Conservation (phyloP, 2,113 vertebrate species). For the Rostratula benghalensis region DNA sequence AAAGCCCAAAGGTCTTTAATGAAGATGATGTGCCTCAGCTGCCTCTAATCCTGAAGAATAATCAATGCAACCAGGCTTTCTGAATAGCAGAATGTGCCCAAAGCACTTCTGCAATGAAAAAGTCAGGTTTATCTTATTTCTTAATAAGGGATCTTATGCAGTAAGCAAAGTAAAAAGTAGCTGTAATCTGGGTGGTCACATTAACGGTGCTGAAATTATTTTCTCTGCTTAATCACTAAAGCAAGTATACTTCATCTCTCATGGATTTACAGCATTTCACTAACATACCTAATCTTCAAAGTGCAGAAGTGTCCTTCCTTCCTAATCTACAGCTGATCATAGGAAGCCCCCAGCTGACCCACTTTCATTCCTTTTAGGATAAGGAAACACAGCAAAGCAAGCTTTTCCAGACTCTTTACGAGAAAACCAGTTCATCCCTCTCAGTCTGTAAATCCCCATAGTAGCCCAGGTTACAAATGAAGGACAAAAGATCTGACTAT, state of each 20-base stretch:
- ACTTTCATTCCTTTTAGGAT: neutral
- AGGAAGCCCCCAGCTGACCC: neutral
- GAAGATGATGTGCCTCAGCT: neutral
- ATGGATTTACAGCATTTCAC: rapidly evolving
- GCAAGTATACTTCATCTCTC: neutral
- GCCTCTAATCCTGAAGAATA: neutral
- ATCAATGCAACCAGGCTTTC: neutral
- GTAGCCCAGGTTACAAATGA: neutral
- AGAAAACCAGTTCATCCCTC: neutral
- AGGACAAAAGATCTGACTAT: neutral
- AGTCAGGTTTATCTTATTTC: neutral
- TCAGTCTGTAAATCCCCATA: neutral
- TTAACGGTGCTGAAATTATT: neutral
- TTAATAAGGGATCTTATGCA: neutral
- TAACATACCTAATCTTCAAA: neutral
- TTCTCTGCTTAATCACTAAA: neutral
- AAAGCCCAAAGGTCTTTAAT: neutral
- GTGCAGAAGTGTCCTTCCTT: neutral
- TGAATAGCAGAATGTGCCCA: neutral
- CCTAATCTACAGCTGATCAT: neutral
- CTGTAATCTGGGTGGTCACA: neutral
- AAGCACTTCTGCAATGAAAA: neutral
- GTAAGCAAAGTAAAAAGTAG: neutral
- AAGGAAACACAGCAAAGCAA: neutral
- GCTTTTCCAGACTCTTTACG: neutral